These are phyloP conservation scores for Enteromius viviparus DNA, from an alignment of 2,797 vertebrate species.

Conservation along the genomic window DNA sequence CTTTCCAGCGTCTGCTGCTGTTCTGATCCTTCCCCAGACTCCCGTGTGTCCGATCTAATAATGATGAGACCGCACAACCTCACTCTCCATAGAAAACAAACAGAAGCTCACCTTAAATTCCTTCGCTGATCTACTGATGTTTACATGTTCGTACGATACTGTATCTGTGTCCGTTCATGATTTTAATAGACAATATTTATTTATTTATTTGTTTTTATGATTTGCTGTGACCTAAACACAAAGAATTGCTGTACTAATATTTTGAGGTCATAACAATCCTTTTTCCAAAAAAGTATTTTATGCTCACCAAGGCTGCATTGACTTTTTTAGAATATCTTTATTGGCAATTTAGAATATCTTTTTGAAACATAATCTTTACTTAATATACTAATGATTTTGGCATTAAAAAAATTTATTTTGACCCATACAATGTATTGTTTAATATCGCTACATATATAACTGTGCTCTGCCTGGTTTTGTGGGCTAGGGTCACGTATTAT, in stretches of 20 bases:
- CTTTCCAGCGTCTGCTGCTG: neutral
- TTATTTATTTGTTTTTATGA: neutral
- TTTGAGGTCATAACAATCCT: neutral
- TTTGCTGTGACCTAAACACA: neutral
- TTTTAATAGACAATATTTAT: neutral
- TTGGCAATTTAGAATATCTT: too few species aligned
- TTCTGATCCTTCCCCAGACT: conserved; percentile 11
- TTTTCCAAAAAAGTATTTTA: too few species aligned
- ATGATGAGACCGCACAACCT: neutral
- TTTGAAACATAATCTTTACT: too few species aligned
- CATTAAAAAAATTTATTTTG: too few species aligned
- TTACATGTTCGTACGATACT: neutral
- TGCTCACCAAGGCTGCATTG: neutral
- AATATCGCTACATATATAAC: too few species aligned
- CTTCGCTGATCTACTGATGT: neutral
- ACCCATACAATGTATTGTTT: too few species aligned
- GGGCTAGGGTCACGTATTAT: too few species aligned
- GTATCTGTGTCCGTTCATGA: neutral
- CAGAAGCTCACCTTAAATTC: conserved; percentile 6
- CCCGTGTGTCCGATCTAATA: conserved; percentile 12
- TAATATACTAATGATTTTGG: too few species aligned
- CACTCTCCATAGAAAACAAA: conserved; percentile 29
- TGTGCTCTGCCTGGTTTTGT: too few species aligned
- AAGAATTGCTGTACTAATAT: neutral
- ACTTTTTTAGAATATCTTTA: too few species aligned